Conservation (phyloP, 2,113 vertebrate genomes). For the Carollia perspicillata region DNA sequence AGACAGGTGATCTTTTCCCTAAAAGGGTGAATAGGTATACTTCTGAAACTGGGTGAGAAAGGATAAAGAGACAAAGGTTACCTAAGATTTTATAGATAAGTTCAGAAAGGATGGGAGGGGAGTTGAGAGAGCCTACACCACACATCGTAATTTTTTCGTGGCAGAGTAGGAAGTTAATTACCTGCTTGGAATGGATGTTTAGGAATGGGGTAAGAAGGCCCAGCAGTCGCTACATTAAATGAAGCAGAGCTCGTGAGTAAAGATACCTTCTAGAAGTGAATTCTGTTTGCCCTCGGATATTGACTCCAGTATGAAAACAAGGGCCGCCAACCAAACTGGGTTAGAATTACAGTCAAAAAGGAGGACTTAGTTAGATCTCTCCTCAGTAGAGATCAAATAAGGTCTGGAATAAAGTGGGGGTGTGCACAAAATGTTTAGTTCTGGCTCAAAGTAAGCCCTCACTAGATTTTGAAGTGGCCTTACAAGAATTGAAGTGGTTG, state of each 20-base stretch:
- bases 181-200: slow-evolving; percentile 22
- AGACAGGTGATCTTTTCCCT: background rate
- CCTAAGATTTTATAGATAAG: background rate
- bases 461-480: background rate
- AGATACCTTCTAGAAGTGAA: background rate
- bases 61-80: background rate
- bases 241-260: background rate
- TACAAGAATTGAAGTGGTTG: background rate
- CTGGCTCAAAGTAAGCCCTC: background rate
- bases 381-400: background rate
- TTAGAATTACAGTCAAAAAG: background rate
- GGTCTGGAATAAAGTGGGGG: background rate
- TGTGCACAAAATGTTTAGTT: background rate
- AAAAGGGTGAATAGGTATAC: background rate
- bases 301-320: background rate
- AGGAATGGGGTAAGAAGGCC: background rate
- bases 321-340: background rate
- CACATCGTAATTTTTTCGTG: background rate
- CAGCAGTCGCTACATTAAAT: slow-evolving; percentile 15
- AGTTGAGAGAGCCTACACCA: background rate
- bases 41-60: background rate
- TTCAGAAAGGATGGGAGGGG: slow-evolving; percentile 15
- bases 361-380: background rate
- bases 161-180: slow-evolving; percentile 30
- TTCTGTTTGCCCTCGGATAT: background rate